Conservation (phyloP, 2,113 vertebrate species). For the Dipodomys stephensi region DNA sequence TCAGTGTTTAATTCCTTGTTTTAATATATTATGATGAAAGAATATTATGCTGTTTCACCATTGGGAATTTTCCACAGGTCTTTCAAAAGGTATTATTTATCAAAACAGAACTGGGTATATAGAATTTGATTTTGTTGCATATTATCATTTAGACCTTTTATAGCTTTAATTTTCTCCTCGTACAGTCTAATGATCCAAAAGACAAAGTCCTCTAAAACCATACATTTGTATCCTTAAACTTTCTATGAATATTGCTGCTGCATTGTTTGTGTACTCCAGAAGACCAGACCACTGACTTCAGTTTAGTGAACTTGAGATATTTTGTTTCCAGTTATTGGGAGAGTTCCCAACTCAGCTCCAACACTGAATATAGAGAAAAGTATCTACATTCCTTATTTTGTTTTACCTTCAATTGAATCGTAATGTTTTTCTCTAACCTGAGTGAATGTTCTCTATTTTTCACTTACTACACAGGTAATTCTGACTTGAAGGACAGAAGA, state of each 20-base stretch:
- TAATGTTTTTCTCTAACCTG: conserved; percentile 70
- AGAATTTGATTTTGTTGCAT: conserved; percentile 28
- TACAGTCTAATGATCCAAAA: conserved; percentile 55
- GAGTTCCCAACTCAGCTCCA: conserved; percentile 2
- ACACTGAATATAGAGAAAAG: background rate
- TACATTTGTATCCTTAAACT: conserved; percentile 39
- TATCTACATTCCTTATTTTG: background rate
- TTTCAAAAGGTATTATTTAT: conserved; percentile 51
- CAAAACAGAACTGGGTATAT: background rate
- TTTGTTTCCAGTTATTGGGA: conserved; percentile 22
- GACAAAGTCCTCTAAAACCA: background rate
- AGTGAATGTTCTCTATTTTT: conserved; percentile 81
- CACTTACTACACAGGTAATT: conserved; percentile 85
- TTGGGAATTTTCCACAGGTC: background rate
- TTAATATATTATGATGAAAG: conserved; percentile 43
- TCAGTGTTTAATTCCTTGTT: conserved; percentile 46
- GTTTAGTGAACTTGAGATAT: background rate
- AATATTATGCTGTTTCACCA: conserved; percentile 24
- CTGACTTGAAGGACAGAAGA: conserved; percentile 83
- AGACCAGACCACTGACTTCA: conserved; percentile 20
- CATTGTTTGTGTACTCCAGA: background rate
- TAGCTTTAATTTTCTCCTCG: conserved; percentile 41
- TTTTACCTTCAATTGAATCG: conserved; percentile 55
- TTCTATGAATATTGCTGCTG: conserved; percentile 23
- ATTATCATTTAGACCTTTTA: conserved; percentile 45